These are phyloP conservation scores for Disparrhopalites patrizii DNA, from an alignment of 2,888 invertebrate species.

Conservation along the genomic window DNA sequence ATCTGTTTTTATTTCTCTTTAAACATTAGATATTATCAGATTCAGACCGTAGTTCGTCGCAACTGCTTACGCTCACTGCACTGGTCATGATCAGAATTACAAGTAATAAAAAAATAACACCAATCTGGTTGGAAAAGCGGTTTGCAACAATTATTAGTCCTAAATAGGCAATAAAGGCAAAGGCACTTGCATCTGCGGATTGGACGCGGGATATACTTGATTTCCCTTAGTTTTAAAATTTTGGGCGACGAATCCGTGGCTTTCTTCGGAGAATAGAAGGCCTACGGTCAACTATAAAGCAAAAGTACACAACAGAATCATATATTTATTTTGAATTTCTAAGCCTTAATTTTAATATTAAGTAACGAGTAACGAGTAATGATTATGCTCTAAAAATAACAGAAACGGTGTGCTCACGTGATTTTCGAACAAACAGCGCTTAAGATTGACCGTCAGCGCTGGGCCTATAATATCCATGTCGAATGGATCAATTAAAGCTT, in stretches of 20 bases:
- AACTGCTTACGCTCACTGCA: neutral
- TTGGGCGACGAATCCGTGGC: conserved; percentile 47
- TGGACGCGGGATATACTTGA: conserved; percentile 38
- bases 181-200: conserved; percentile 24
- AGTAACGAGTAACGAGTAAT: too few species aligned
- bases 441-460: conserved; percentile 40
- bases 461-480: conserved; percentile 46
- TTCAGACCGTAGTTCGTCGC: too few species aligned
- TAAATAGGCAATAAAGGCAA: conserved; percentile 45
- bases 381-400: neutral
- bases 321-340: too few species aligned
- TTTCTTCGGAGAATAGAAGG: conserved; percentile 46
- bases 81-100: too few species aligned
- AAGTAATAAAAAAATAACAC: too few species aligned
- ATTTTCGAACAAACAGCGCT: conserved; percentile 45
- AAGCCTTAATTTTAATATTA: too few species aligned
- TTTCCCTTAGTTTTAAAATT: conserved; percentile 48
- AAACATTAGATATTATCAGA: too few species aligned
- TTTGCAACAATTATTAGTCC: too few species aligned
- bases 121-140: neutral
- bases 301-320: too few species aligned
- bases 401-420: conserved; percentile 35
- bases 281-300: conserved; percentile 43
- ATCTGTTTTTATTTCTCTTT: too few species aligned
- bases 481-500: conserved; percentile 43